phyloP scores from a whole-genome alignment of 2,888 invertebrate species.

The Linyphia triangularis region DNA sequence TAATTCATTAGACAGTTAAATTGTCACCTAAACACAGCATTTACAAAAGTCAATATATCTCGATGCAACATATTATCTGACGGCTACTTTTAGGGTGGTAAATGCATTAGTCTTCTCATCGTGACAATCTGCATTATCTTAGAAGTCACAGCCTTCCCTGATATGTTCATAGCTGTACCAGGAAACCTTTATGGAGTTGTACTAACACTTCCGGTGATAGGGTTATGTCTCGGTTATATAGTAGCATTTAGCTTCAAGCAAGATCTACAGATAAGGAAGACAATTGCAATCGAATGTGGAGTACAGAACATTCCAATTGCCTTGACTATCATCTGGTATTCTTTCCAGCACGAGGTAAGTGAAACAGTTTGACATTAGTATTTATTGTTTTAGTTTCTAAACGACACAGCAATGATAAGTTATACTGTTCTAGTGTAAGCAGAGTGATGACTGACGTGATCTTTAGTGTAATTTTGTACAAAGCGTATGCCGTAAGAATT shows the following conservation, averaged over 20 bases:
- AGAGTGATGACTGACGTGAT: too few species aligned
- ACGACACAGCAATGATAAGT: too few species aligned
- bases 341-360: slow-evolving; percentile 77
- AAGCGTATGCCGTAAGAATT: too few species aligned
- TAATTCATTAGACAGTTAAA: background rate
- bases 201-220: slow-evolving; percentile 77
- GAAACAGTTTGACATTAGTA: background rate
- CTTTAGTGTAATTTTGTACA: too few species aligned
- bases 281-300: slow-evolving; percentile 79
- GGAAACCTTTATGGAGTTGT: slow-evolving; percentile 77
- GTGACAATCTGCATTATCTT: slow-evolving; percentile 77
- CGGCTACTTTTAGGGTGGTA: slow-evolving; percentile 78
- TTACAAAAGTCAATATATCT: too few species aligned
- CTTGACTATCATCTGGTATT: slow-evolving; percentile 78
- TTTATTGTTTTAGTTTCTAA: too few species aligned
- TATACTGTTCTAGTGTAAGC: too few species aligned
- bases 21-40: background rate
- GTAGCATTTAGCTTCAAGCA: slow-evolving; percentile 77
- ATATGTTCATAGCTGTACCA: slow-evolving; percentile 77
- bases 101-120: slow-evolving; percentile 77
- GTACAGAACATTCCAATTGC: slow-evolving; percentile 79
- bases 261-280: slow-evolving; percentile 76
- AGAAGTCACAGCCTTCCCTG: slow-evolving; percentile 77
- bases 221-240: slow-evolving; percentile 78
- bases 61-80: background rate